phyloP scores from a whole-genome alignment of 2,113 vertebrate genomes.

The Syngnathus floridae region DNA sequence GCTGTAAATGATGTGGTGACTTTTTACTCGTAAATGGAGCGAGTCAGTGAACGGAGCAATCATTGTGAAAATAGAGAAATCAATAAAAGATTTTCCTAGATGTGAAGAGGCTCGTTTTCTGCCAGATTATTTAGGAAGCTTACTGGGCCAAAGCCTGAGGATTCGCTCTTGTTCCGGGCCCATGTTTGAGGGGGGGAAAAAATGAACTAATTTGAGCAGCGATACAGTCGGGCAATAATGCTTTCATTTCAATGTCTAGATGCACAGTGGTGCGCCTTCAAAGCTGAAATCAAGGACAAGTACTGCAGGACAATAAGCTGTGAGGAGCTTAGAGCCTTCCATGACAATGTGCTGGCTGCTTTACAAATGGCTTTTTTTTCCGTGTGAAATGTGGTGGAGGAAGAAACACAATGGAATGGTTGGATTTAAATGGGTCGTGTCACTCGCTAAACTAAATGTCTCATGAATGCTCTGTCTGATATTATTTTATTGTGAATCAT shows the following conservation, averaged over 20 bases:
- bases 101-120: conserved; percentile 26
- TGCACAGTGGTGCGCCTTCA: conserved; percentile 48
- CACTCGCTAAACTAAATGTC: neutral
- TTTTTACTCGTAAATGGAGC: conserved; percentile 42
- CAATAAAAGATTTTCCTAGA: conserved; percentile 81
- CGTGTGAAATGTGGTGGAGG: conserved; percentile 1
- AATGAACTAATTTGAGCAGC: conserved; percentile 11
- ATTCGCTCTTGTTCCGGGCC: neutral
- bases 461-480: neutral
- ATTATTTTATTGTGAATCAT: neutral
- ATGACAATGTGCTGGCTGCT: conserved; percentile 33
- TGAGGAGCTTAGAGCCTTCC: conserved; percentile 21
- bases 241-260: conserved; percentile 37
- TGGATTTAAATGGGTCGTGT: neutral
- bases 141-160: conserved; percentile 2
- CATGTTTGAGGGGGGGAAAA: conserved; percentile 12
- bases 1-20: conserved; percentile 79
- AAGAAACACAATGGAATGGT: conserved; percentile 17
- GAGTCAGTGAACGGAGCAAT: conserved; percentile 55
- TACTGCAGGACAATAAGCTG: conserved; percentile 38
- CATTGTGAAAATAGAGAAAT: conserved; percentile 81
- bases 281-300: conserved; percentile 47
- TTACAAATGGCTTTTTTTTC: conserved; percentile 22
- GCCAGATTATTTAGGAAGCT: conserved; percentile 25
- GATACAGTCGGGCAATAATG: conserved; percentile 31